Percentiles rank a stretch among this genome's conserved stretches.
These are phyloP conservation scores for Lepus europaeus DNA, from an alignment of 2,113 vertebrate genomes.

Conservation along the genomic window DNA sequence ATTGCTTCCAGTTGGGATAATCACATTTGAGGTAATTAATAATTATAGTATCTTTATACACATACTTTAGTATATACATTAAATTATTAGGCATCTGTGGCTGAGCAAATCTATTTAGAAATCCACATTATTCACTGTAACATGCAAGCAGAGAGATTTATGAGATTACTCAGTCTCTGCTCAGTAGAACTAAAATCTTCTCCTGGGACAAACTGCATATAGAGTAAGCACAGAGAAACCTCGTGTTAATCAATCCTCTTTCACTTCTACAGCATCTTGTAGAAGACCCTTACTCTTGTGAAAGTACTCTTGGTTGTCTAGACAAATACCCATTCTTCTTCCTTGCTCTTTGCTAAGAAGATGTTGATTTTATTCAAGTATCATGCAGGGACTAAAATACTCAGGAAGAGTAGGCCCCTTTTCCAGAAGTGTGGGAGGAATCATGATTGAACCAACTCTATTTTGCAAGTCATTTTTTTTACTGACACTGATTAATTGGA, in stretches of 20 bases:
- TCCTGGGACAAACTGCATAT: background rate
- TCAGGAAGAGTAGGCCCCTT: background rate
- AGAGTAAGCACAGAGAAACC: background rate
- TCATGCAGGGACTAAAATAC: background rate
- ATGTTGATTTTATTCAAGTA: background rate
- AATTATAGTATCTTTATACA: constrained; percentile 44
- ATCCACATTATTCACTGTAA: background rate
- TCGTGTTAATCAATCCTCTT: background rate
- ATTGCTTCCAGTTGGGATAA: constrained; percentile 70
- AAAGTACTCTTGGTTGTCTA: background rate
- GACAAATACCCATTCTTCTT: background rate
- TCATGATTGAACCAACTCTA: background rate
- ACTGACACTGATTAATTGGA: background rate
- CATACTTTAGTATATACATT: background rate
- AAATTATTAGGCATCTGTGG: constrained; percentile 30
- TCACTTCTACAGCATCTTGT: background rate
- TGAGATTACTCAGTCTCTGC: background rate
- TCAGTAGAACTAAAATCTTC: background rate
- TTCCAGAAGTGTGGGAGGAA: background rate
- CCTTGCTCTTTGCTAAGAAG: background rate
- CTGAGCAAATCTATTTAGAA: constrained; percentile 36
- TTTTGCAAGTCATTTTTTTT: background rate
- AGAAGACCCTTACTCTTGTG: background rate
- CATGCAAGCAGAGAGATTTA: constrained; percentile 2
- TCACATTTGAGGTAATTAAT: constrained; percentile 68